Evolutionary conservation across 2,113 vertebrate genomes (phyloP).

Genomic region (Tapirus terrestris): DNA sequence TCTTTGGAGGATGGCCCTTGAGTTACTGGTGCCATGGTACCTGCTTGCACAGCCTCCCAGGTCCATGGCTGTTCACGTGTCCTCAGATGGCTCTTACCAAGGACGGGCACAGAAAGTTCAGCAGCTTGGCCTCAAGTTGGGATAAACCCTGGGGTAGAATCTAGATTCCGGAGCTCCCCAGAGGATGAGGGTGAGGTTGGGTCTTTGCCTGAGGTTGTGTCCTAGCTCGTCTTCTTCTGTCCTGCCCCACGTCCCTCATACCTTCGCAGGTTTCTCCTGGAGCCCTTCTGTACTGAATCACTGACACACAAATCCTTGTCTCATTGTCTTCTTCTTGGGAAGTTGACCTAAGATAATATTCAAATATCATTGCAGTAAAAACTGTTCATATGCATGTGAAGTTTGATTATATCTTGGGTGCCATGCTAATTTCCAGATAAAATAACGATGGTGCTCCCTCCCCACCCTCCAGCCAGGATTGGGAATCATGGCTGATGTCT

Average conservation of each 20-base stretch:
- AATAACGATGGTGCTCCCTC: neutral
- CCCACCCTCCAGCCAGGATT: neutral
- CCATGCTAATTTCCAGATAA: neutral
- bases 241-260: neutral
- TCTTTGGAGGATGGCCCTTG: neutral
- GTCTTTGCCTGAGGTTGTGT: neutral
- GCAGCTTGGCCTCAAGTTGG: neutral
- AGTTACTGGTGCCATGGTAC: neutral
- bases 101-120: neutral
- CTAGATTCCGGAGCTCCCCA: neutral
- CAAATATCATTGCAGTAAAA: neutral
- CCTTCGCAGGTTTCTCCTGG: neutral
- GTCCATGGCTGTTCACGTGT: neutral
- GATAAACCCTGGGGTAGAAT: neutral
- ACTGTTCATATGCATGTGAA: neutral
- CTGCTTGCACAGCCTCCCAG: neutral
- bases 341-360: neutral
- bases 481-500: neutral
- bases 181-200: neutral
- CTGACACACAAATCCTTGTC: neutral
- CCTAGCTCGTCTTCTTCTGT: neutral
- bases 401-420: neutral
- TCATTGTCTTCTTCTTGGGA: neutral
- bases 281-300: neutral
- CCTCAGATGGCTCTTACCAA: neutral